A percentile compares a stretch with the other conserved stretches of the same genome.
These are phyloP conservation scores for Meloidogyne floridensis DNA, from an alignment of 1,140 invertebrate species.

Conservation along the genomic window DNA sequence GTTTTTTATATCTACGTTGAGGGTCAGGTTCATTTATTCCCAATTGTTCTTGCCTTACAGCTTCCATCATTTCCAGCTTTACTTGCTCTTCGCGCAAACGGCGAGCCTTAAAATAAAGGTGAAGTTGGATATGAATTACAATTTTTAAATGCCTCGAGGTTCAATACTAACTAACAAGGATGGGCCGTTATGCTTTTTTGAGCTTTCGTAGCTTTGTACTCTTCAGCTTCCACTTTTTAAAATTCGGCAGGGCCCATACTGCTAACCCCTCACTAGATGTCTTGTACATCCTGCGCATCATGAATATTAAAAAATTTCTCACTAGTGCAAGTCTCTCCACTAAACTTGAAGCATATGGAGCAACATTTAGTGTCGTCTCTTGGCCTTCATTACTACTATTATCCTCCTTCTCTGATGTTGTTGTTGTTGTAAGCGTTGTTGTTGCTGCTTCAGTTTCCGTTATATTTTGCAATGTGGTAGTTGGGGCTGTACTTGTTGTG, in stretches of 20 bases:
- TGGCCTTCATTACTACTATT: neutral
- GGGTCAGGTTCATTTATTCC: conserved; percentile 27
- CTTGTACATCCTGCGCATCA: too few species aligned
- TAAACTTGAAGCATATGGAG: conserved; percentile 6
- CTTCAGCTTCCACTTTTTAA: too few species aligned
- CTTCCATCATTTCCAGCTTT: conserved; percentile 31
- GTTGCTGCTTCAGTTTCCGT: neutral
- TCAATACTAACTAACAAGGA: too few species aligned
- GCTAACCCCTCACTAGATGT: too few species aligned
- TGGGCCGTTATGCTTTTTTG: too few species aligned
- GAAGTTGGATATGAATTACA: too few species aligned
- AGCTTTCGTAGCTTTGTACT: too few species aligned
- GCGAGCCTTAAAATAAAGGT: conserved; percentile 10
- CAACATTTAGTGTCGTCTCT: neutral
- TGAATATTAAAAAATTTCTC: neutral
- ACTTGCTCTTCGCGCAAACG: conserved; percentile 21
- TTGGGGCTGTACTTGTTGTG: neutral
- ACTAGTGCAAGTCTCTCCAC: conserved; percentile 22
- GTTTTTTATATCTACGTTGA: neutral
- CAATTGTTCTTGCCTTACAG: conserved; percentile 20
- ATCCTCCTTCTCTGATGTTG: neutral
- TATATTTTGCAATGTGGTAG: neutral
- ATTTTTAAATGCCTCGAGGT: too few species aligned
- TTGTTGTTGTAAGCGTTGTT: conserved; percentile 4
- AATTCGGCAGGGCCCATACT: too few species aligned